Evolutionary conservation across 2,797 vertebrate species (phyloP), one percentile per base, ranked within the genome.

Genomic region (Esox lucius): DNA sequence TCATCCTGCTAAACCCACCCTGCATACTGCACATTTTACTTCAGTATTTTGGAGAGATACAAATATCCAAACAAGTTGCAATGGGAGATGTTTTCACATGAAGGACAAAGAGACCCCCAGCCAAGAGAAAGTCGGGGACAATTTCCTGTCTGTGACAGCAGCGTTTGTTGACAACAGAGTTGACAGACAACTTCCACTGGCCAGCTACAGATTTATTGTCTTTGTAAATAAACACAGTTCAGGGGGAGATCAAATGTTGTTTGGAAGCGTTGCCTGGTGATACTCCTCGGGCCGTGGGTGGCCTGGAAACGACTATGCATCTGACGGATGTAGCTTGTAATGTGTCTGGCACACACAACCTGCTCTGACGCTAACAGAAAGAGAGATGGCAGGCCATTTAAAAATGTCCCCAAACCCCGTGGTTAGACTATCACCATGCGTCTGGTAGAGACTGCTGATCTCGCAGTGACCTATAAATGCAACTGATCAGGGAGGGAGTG

Each of bases 211-310:
- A 80, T 85, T 87, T 85, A 87, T 85, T 89, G 76, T 73, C 78
- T 70, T 83, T 82, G 90, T 87, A 92, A 90, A 91, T 90, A 91
- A 90, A 92, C 53, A 68, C 86, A 86, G 82, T 92, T 89, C 88
- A 87, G 85, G 88, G 85, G 81, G 76, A 88, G 90, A 90, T 89
- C 75, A 88, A 90, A 90, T 89, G 88, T 89, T 87, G 80, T 68
- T 13, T 31, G 53, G 51, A n/a, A n/a, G 51, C 51, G 51, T 56
- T 56, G 53, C 8, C 28, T 71, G 53, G 70, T 17, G 7, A 7
- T 39, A 11, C n/a, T 48, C 68, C 19, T 7, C 15, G 4, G 39
- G 39, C 39, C 39, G 39, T 42, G 39, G 39, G 39, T 9, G 39
- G 5, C 31, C 17, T 53, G 49, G 48, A 33, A 70, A 33, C 26